Evolutionary conservation across 2,888 invertebrate species (phyloP).

Genomic region (Melangyna quadrimaculata): DNA sequence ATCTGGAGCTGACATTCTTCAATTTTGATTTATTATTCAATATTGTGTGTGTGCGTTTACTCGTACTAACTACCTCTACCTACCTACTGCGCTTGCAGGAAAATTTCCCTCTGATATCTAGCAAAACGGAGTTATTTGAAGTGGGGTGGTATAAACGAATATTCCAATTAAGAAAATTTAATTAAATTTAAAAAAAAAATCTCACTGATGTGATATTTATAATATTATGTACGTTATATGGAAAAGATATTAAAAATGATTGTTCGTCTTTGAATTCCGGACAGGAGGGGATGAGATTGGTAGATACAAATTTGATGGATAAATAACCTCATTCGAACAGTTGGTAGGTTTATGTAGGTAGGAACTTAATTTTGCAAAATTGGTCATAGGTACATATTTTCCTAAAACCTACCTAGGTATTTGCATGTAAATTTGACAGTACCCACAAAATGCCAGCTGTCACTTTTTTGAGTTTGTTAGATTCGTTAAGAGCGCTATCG

Average conservation of each 20-base stretch:
- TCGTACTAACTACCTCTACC: not conserved
- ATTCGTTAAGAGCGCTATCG: no score
- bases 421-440: no score
- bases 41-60: slow-evolving; percentile 51
- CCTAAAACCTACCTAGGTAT: no score
- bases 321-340: no score
- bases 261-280: slow-evolving; percentile 16
- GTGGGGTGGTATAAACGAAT: slow-evolving; percentile 39
- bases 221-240: not conserved
- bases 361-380: no score
- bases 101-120: slow-evolving; percentile 17
- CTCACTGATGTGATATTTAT: not conserved
- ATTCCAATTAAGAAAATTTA: slow-evolving; percentile 71
- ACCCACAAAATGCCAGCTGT: no score
- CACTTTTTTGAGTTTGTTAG: no score
- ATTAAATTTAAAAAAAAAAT: slow-evolving; percentile 50
- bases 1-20: slow-evolving; percentile 71
- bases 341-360: no score
- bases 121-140: slow-evolving; percentile 15
- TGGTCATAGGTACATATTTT: no score
- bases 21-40: slow-evolving; percentile 72
- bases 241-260: slow-evolving; percentile 11
- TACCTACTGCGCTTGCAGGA: slow-evolving; percentile 24
- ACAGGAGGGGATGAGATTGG: not conserved
- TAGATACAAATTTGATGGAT: not conserved